phyloP scores from a whole-genome alignment of 2,888 invertebrate species.

The Euphydryas editha region DNA sequence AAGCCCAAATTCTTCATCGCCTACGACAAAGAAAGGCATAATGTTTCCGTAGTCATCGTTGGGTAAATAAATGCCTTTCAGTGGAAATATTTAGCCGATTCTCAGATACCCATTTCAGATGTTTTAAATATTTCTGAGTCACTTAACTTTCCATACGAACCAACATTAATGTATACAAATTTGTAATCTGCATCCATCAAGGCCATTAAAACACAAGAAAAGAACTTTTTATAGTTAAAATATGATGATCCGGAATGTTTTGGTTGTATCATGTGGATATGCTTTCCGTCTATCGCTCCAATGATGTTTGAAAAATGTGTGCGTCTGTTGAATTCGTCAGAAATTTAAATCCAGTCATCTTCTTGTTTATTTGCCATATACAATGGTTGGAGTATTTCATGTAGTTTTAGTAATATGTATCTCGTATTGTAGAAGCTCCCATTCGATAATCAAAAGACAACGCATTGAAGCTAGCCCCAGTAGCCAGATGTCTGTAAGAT shows the following conservation, averaged over 20 bases:
- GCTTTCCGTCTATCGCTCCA: constrained; percentile 49
- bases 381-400: background rate
- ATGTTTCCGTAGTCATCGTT: constrained; percentile 19
- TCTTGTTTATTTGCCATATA: too few species aligned
- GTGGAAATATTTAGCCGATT: too few species aligned
- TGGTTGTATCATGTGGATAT: constrained; percentile 43
- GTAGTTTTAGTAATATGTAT: constrained; percentile 47
- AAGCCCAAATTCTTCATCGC: constrained; percentile 7
- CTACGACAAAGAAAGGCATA: constrained; percentile 28
- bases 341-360: too few species aligned
- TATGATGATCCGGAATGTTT: constrained; percentile 3
- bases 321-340: too few species aligned
- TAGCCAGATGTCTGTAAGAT: constrained; percentile 15
- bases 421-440: constrained; percentile 46
- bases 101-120: too few species aligned
- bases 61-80: too few species aligned
- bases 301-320: constrained; percentile 6
- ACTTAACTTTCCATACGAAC: too few species aligned
- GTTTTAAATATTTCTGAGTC: too few species aligned
- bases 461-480: constrained; percentile 46
- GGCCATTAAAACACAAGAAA: constrained; percentile 39
- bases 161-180: too few species aligned
- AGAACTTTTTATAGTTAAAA: constrained; percentile 37
- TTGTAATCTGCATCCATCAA: background rate
- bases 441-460: constrained; percentile 48